Base-by-base conservation (phyloP, 1,140 invertebrate species). In the Adoxophyes honmai region DNA sequence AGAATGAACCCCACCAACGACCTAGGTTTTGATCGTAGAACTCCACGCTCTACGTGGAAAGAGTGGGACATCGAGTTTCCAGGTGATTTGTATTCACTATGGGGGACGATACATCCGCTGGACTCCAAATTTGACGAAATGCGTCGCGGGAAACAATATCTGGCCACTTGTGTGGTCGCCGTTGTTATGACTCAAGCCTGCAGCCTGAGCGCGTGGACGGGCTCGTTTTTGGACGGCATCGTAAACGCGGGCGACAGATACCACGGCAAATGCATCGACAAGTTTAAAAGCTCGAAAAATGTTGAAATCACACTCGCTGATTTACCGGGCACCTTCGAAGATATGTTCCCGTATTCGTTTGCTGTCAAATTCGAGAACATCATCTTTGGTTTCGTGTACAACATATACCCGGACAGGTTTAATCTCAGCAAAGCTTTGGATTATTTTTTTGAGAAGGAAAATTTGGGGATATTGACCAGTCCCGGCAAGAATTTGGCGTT, bases 41-140 rank as follows among this genome's bases (percentile, higher is more conserved):
- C 85, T 35, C 81, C 89, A 0, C 72, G 81, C 14, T 85, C 89
- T 1, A 73, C 84, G 74, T 81, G 91, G 86, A 91, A 91, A 66
- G 88, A 92, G 55, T 93, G 90, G 89, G 91, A 92, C 63, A 88
- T 92, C 1, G 92, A 93, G 75, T 92, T 92, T 62, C 86, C 89
- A n/a, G 89, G 90, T 0, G 91, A 92, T 52, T 66, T 93, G 1
- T 93, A 88, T 75, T 92, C 92, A 0, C 66, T 93, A 0, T 90
- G 91, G 86, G 91, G 91, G 1, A 90, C 88, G 15, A 59, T 92
- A 10, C 90, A 92, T 83, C 91, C 91, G 1, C 69, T 86, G 38
- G 90, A 91, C 13, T 58, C 60, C 0, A 81, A 83, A 51, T 91
- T 91, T 65, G 71, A 74, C 0, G 64, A 86, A 11, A 42, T 60